Base-by-base conservation (phyloP, 2,888 invertebrate species). In the Panzeria rudis region DNA sequence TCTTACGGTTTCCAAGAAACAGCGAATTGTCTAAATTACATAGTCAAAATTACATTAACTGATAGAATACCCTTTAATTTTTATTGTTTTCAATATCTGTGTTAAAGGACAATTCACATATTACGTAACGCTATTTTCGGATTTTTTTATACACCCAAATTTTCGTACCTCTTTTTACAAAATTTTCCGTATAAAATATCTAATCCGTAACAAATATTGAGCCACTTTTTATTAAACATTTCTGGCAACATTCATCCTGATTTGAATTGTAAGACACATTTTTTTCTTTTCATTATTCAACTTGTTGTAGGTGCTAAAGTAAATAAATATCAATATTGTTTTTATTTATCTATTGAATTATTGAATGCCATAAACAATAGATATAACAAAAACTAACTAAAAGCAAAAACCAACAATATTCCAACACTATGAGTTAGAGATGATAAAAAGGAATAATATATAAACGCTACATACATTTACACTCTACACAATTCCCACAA, bases 241-340 rank as follows among this genome's bases (percentile, higher is more conserved):
- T 41, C 13, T 41, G 13, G 11, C 38, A 41, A 3, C 11, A 11
- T 2, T 17, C 1, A 7, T n/a, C 47, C 47, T 7, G 5, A 5
- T n/a, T 47, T n/a, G 3, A n/a, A 5, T 47, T 7, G 1, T 17
- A 47, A 47, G 6, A 17, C 47, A 47, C n/a, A 47, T 44, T 17
- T n/a, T 47, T 47, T 47, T 6, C n/a, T 6, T 41, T 41, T 7
- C n/a, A 47, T 4, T 47, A 47, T 47, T n/a, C n/a, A 5, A 17
- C 47, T 47, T 23, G 8, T 8, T 15, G 11, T 15, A 79, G 62
- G 72, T 79, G 72, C 35, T 47, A 35, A 72, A 76, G 69, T 47
- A 82, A 82, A 82, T 76, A 82, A 82, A 82, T 69, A 76, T 71
- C 81, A 71, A 64, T 66, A 79, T 64, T 56, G 64, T 62, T 32